These are phyloP conservation scores for Chaetops frenatus DNA, from an alignment of 2,113 vertebrate species.

Conservation along the genomic window DNA sequence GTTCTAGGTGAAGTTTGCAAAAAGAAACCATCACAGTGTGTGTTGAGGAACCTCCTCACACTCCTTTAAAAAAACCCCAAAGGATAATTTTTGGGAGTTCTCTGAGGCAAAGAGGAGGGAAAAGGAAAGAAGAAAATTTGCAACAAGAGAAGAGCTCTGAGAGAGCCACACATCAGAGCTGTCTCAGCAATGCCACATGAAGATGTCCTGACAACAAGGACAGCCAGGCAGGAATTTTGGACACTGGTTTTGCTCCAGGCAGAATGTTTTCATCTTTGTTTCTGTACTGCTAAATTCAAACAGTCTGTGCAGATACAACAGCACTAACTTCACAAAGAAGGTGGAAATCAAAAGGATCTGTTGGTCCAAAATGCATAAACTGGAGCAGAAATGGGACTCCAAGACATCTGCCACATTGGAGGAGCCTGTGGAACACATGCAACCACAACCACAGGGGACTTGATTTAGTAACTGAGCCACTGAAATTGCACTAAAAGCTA, in stretches of 20 bases:
- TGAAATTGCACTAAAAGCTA: constrained; percentile 26
- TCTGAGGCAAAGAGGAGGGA: background rate
- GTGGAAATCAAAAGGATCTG: constrained; percentile 13
- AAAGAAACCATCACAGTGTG: background rate
- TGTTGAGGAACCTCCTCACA: background rate
- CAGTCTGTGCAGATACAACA: background rate
- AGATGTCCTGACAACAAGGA: background rate
- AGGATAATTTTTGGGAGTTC: background rate
- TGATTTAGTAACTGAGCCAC: constrained; percentile 33
- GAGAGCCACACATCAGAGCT: background rate
- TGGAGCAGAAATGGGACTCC: background rate
- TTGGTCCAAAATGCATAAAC: constrained; percentile 9
- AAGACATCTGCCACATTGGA: background rate
- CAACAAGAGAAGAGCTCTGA: background rate
- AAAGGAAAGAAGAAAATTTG: background rate
- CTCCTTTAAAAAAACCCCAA: background rate
- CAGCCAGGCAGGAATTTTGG: background rate
- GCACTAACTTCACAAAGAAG: constrained; percentile 19
- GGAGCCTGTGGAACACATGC: constrained; percentile 14
- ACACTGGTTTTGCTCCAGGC: constrained; percentile 8
- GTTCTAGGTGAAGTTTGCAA: background rate
- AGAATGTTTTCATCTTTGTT: constrained; percentile 15
- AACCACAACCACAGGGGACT: constrained; percentile 12
- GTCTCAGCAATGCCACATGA: background rate
- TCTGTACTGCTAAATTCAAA: constrained; percentile 38